Evolutionary conservation across 2,113 vertebrate species (phyloP).

Genomic region (Gymnocephalus cernua): DNA sequence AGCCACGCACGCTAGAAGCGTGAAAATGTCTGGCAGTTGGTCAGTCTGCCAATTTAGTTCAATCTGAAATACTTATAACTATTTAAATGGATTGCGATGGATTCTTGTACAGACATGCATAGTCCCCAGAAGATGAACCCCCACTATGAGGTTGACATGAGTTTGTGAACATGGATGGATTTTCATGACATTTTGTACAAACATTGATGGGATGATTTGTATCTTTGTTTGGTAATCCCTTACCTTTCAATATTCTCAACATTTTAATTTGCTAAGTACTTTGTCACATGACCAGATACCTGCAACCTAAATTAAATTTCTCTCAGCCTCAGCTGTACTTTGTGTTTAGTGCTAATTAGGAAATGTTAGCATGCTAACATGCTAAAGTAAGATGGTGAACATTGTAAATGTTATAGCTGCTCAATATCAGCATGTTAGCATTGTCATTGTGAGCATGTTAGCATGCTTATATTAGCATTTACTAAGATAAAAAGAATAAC

Average conservation of each 20-base stretch:
- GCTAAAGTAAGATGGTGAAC: not conserved
- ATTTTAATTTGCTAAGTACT: no score
- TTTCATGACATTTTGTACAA: not conserved
- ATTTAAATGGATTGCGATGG: not conserved
- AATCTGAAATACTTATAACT: not conserved
- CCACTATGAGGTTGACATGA: no score
- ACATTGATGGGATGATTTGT: not conserved
- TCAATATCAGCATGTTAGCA: no score
- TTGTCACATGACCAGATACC: not conserved
- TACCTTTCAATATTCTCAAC: no score
- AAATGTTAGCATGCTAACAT: not conserved
- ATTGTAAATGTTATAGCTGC: not conserved
- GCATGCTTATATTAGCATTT: no score
- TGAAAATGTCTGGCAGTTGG: not conserved
- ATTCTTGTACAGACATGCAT: not conserved
- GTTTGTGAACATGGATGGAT: not conserved
- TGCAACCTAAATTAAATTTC: not conserved
- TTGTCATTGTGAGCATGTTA: no score
- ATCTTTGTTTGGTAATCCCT: not conserved
- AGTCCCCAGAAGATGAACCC: no score
- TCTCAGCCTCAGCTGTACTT: not conserved
- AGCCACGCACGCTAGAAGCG: not conserved
- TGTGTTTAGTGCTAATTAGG: not conserved
- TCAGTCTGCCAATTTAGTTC: not conserved
- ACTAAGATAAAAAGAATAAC: no score